These are phyloP conservation scores for Heliconius nattereri DNA, from an alignment of 1,140 invertebrate species.

Conservation along the genomic window DNA sequence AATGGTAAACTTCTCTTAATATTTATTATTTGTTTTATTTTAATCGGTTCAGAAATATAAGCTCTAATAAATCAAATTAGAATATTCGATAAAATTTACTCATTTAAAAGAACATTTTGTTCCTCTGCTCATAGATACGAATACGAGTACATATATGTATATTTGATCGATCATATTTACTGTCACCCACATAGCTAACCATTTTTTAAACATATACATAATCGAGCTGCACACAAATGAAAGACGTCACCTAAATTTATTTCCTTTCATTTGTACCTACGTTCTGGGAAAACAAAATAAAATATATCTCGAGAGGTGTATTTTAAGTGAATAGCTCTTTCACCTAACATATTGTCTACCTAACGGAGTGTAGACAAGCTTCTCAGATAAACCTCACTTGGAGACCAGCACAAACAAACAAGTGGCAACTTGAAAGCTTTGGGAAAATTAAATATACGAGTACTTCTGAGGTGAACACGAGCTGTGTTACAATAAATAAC, in stretches of 20 bases:
- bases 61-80: too few species aligned
- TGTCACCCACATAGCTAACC: too few species aligned
- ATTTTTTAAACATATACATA: too few species aligned
- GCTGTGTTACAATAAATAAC: not conserved
- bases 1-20: too few species aligned
- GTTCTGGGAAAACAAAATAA: not conserved
- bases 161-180: too few species aligned
- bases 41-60: too few species aligned
- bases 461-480: not conserved
- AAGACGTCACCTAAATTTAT: not conserved
- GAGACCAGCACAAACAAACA: not conserved
- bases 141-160: too few species aligned
- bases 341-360: constrained; percentile 5
- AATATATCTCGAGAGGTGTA: not conserved
- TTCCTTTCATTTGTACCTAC: not conserved
- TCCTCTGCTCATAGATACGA: too few species aligned
- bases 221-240: not conserved
- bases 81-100: too few species aligned
- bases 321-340: constrained; percentile 3
- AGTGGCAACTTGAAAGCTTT: not conserved
- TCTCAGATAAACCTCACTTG: not conserved
- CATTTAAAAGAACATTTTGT: too few species aligned
- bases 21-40: too few species aligned
- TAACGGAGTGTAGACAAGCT: constrained; percentile 2
- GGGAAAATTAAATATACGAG: constrained; percentile 7